These are phyloP conservation scores for Hippopotamus amphibius DNA, from an alignment of 2,113 vertebrate species.

Conservation along the genomic window DNA sequence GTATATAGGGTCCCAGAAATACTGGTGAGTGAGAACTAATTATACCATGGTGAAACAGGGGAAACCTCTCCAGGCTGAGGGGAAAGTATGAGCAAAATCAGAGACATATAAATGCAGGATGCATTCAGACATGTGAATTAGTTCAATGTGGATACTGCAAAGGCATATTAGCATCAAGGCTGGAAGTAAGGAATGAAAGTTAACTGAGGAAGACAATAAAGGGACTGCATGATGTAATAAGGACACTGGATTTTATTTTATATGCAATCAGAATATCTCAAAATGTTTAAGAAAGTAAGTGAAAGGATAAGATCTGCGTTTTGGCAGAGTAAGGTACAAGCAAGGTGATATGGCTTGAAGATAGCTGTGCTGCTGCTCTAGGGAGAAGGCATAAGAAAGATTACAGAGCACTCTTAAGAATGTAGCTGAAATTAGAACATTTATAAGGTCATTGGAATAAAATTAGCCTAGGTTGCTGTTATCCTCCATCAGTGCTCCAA, in stretches of 20 bases:
- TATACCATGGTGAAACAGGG: background rate
- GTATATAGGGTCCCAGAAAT: background rate
- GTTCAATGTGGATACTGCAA: background rate
- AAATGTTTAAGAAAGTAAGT: background rate
- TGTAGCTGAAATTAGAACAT: background rate
- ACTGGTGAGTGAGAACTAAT: background rate
- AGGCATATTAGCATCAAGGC: background rate
- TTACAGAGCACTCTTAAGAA: background rate
- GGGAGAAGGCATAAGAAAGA: background rate
- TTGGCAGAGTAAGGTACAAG: background rate
- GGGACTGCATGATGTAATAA: background rate
- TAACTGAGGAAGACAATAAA: background rate
- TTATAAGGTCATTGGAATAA: background rate
- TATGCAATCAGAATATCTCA: background rate
- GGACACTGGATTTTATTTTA: background rate
- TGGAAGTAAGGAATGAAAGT: background rate
- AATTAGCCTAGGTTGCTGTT: background rate
- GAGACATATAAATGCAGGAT: background rate
- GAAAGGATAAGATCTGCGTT: background rate
- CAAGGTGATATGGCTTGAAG: background rate
- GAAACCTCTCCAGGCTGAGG: background rate
- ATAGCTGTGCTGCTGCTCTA: background rate
- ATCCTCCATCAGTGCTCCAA: background rate
- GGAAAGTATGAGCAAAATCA: background rate
- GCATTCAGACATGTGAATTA: background rate